Percentiles rank a stretch among this genome's conserved stretches.
Conservation (phyloP, 2,797 vertebrate genomes). For the Antrozous pallidus region DNA sequence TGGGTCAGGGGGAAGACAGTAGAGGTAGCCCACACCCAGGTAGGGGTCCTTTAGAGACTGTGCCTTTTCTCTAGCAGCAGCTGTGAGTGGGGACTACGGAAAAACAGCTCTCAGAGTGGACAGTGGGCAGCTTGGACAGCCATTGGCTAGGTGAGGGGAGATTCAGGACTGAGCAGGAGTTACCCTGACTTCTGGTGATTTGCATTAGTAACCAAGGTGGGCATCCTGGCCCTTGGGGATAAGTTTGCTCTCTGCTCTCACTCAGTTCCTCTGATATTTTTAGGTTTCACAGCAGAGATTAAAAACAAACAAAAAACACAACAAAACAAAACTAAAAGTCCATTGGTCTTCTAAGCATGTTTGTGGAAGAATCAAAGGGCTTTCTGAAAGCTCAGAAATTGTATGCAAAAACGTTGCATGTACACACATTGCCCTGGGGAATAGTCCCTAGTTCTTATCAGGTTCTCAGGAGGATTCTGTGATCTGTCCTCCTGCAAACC, state of each 20-base stretch:
- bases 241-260: neutral
- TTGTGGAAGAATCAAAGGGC: neutral
- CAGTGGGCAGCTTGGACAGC: neutral
- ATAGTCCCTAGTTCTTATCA: neutral
- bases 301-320: too few species aligned
- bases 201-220: neutral
- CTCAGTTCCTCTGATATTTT: neutral
- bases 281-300: neutral
- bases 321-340: neutral
- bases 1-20: neutral
- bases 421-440: neutral
- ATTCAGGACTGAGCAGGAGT: neutral
- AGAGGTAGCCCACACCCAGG: neutral
- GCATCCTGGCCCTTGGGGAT: neutral
- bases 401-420: neutral
- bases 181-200: neutral
- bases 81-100: neutral
- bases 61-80: neutral
- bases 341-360: neutral
- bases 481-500: neutral
- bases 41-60: neutral
- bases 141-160: neutral
- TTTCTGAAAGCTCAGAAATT: neutral
- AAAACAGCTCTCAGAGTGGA: neutral
- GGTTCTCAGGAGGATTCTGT: neutral